A percentile compares a stretch with the other conserved stretches of the same genome.
These are phyloP conservation scores for Plestiodon gilberti DNA, from an alignment of 2,113 vertebrate genomes.

Conservation along the genomic window DNA sequence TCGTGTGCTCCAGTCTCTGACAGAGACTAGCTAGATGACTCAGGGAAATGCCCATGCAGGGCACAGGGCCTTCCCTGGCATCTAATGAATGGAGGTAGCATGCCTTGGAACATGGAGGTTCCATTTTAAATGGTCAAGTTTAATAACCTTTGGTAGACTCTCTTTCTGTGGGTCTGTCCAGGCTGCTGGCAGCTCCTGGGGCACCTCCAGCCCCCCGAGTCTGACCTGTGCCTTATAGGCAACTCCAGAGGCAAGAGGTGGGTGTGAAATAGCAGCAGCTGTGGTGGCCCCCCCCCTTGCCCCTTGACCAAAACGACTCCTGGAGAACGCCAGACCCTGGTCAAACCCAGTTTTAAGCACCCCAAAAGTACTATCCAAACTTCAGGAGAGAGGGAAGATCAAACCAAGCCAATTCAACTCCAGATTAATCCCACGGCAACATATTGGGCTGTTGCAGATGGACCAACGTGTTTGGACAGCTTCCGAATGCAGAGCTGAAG, in stretches of 20 bases:
- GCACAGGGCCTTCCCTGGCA: neutral
- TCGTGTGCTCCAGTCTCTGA: neutral
- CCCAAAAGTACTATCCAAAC: neutral
- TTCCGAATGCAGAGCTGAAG: too few relatives aligned
- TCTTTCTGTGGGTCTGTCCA: neutral
- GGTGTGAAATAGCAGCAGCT: neutral
- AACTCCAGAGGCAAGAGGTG: neutral
- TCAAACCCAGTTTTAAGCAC: neutral
- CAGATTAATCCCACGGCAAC: too few relatives aligned
- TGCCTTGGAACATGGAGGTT: neutral
- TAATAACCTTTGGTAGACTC: neutral
- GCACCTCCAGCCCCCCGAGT: neutral
- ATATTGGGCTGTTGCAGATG: too few relatives aligned
- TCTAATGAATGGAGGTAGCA: neutral
- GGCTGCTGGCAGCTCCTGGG: too few relatives aligned
- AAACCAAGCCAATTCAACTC: neutral
- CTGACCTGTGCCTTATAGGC: too few relatives aligned
- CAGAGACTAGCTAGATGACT: neutral
- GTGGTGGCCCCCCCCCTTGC: neutral
- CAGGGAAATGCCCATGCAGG: neutral
- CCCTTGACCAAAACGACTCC: neutral
- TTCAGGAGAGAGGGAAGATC: neutral
- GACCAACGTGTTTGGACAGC: too few relatives aligned
- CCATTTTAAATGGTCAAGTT: neutral
- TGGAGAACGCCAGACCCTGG: neutral